These are phyloP conservation scores for Onychorhynchus coronatus DNA, from an alignment of 2,113 vertebrate genomes.

Conservation along the genomic window DNA sequence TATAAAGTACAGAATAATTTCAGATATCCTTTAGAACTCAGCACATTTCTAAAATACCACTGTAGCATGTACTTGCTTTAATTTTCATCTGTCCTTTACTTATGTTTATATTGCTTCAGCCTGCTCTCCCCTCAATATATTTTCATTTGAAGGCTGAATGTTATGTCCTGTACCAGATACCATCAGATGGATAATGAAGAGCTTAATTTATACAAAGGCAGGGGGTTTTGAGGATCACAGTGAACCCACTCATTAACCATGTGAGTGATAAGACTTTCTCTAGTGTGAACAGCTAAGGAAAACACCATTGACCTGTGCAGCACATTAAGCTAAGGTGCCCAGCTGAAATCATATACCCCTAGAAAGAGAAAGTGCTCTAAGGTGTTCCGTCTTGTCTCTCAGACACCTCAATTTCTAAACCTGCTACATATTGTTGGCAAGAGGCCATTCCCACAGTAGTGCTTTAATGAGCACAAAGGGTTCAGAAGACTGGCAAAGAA, in stretches of 20 bases:
- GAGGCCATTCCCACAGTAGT: accelerated
- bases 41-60: background rate
- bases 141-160: background rate
- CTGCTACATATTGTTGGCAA: background rate
- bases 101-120: background rate
- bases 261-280: background rate
- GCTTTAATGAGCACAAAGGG: background rate
- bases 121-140: accelerated
- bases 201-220: background rate
- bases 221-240: background rate
- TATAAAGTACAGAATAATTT: background rate
- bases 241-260: background rate
- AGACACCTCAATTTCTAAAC: background rate
- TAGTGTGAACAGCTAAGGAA: background rate
- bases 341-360: background rate
- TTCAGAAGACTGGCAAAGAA: background rate
- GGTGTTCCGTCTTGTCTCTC: background rate
- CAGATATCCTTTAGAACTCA: background rate
- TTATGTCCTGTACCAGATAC: background rate
- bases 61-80: background rate
- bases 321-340: background rate
- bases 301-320: background rate
- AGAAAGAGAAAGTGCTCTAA: background rate
- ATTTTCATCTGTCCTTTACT: background rate
- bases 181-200: background rate